Evolutionary conservation across 2,113 vertebrate species (phyloP).

Genomic region (Ginglymostoma cirratum): DNA sequence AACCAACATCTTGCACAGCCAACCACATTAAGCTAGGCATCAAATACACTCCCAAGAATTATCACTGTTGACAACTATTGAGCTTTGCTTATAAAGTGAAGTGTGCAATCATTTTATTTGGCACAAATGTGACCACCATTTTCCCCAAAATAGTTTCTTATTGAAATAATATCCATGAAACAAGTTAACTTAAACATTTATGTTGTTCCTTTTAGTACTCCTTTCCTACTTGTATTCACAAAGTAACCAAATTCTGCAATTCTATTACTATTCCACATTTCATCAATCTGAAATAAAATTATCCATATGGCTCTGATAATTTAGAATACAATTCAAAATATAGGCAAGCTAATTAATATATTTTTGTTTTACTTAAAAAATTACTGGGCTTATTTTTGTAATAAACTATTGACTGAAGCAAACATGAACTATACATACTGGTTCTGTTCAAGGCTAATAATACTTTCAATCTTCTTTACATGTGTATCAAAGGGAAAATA

Average conservation of each 20-base stretch:
- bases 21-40: slow-evolving; percentile 55
- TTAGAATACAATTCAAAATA: background rate
- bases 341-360: background rate
- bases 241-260: background rate
- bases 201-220: background rate
- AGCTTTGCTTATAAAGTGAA: slow-evolving; percentile 57
- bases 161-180: slow-evolving; percentile 48
- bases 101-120: slow-evolving; percentile 70
- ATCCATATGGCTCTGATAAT: background rate
- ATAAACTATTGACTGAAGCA: background rate
- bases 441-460: background rate
- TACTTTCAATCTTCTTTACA: background rate
- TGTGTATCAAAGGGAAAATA: background rate
- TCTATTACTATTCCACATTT: background rate
- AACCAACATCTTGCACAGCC: slow-evolving; percentile 56
- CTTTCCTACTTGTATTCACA: background rate
- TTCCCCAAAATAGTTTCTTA: slow-evolving; percentile 59
- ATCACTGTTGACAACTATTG: slow-evolving; percentile 55
- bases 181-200: background rate
- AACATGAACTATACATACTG: background rate
- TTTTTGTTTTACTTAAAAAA: background rate
- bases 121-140: slow-evolving; percentile 60
- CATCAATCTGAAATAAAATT: background rate
- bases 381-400: background rate
- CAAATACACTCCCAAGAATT: slow-evolving; percentile 52